Evolutionary conservation across 2,888 invertebrate species (phyloP).

Genomic region (Laothoe populi): DNA sequence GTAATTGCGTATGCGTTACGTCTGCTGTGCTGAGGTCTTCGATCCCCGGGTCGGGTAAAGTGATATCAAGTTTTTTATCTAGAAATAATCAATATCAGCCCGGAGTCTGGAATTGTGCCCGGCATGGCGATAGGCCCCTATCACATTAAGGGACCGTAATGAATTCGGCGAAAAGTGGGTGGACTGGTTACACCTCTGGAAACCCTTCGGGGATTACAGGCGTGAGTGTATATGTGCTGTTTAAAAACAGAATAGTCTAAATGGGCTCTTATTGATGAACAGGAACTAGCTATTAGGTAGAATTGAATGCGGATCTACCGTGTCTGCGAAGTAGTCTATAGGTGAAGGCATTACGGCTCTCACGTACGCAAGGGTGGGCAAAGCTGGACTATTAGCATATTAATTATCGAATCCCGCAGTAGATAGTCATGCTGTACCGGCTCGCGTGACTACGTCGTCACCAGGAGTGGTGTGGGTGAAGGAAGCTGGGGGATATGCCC

Average conservation of each 20-base stretch:
- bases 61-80: too few species aligned
- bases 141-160: too few species aligned
- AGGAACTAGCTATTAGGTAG: neutral
- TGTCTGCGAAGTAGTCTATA: constrained; percentile 29
- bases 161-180: too few species aligned
- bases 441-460: constrained; percentile 56
- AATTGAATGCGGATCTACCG: neutral
- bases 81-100: too few species aligned
- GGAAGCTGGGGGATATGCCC: neutral
- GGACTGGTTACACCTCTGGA: too few species aligned
- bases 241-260: neutral
- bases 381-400: constrained; percentile 74
- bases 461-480: neutral
- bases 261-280: neutral
- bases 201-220: too few species aligned
- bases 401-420: constrained; percentile 70
- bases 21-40: too few species aligned
- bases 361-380: constrained; percentile 69
- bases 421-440: constrained; percentile 55
- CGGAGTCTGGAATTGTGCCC: too few species aligned
- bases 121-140: too few species aligned
- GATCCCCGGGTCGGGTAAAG: too few species aligned
- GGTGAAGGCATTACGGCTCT: constrained; percentile 45
- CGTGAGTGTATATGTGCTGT: too few species aligned
- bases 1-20: too few species aligned